Percentiles rank a stretch among this genome's conserved stretches.
phyloP scores from a whole-genome alignment of 2,888 invertebrate species.

The Drosophila macrothrix region DNA sequence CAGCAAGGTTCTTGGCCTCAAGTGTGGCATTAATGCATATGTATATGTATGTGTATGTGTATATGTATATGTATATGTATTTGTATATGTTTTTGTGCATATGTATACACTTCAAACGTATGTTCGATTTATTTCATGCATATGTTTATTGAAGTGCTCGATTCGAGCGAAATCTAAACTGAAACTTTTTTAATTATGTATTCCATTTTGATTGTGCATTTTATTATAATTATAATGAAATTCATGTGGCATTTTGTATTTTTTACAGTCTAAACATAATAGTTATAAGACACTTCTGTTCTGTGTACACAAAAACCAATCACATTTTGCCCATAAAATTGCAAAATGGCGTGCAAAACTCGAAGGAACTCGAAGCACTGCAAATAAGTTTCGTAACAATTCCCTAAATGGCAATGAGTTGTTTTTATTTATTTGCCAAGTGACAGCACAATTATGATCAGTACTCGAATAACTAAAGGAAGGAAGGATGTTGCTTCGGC shows the following conservation, averaged over 20 bases:
- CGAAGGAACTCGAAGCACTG: too few relatives aligned
- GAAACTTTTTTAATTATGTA: not conserved
- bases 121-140: not conserved
- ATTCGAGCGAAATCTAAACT: not conserved
- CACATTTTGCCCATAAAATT: not conserved
- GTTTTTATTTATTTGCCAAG: not conserved
- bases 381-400: too few relatives aligned
- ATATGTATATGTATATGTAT: fast-evolving
- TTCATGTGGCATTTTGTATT: not conserved
- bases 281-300: not conserved
- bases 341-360: too few relatives aligned
- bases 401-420: too few relatives aligned
- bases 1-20: slow-evolving; percentile 12
- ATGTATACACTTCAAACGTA: not conserved
- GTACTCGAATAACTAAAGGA: not conserved
- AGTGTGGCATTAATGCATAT: not conserved
- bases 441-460: not conserved
- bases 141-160: not conserved
- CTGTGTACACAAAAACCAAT: not conserved
- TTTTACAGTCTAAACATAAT: not conserved
- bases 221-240: not conserved
- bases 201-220: not conserved
- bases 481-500: not conserved
- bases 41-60: too few relatives aligned
- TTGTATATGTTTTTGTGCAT: not conserved